Base-by-base conservation (phyloP, 2,888 invertebrate species). In the Saturnia japonica region DNA sequence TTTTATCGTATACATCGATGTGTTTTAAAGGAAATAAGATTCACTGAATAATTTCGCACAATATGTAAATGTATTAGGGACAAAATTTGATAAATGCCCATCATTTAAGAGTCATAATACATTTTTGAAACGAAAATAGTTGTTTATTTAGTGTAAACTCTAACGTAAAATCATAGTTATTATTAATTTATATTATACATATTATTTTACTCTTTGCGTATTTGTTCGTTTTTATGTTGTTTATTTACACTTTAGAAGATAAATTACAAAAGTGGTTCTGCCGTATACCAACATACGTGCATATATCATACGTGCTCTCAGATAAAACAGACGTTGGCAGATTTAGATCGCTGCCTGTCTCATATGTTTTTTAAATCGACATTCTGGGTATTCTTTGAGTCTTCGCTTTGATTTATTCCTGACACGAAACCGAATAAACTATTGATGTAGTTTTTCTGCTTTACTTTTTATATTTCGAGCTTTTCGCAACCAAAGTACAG, bases 321-420 rank as follows among this genome's bases (percentile, higher is more conserved):
- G 40, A 64, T 64, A 64, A 64, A 64, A 64, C 64, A 64, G 64
- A 64, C 64, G 64, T 64, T 64, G 64, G 64, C 40, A 64, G 64
- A 64, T 64, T 64, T 64, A 64, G 64, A 64, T 64, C 64, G 64
- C 19, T 11, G 40, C 64, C 64, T 64, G 64, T 64, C 64, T 40
- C 64, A 64, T 64, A 64, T 64, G 64, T 64, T 64, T 64, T 64
- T 64, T 64, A 64, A 64, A 64, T 64, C 64, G 64, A 64, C 40
- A 64, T 64, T 64, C 64, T 64, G 64, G 64, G 64, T 64, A 64
- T 64, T 64, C 64, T 64, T 64, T 64, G 64, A 64, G 40, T 64
- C 64, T 64, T 19, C 40, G 64, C 64, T 64, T 64, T 64, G 40
- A 64, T 64, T 64, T 64, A 64, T 64, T 64, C 64, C 40, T 40